Evolutionary conservation across 1,140 invertebrate genomes (phyloP).

Genomic region (Ditylenchus dipsaci): DNA sequence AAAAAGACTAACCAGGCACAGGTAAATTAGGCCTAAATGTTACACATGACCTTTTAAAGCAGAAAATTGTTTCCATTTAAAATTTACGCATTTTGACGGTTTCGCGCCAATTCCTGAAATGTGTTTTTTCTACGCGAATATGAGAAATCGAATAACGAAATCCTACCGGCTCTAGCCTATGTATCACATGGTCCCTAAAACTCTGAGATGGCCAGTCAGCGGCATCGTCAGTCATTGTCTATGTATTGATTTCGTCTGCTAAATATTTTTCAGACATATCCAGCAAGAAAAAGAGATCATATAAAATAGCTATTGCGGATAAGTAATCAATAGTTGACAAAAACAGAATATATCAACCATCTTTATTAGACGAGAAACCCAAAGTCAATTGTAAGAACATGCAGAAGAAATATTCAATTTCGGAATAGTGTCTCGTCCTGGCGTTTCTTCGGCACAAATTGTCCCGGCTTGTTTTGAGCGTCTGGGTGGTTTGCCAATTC

Average conservation of each 20-base stretch:
- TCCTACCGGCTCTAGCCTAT: conserved; percentile 49
- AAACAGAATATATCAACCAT: background rate
- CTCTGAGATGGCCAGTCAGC: conserved; percentile 55
- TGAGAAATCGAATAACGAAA: too few relatives aligned
- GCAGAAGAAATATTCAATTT: conserved; percentile 4
- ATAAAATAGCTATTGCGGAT: background rate
- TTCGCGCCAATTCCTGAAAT: conserved; percentile 46
- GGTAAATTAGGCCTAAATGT: too few relatives aligned
- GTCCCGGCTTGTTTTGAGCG: conserved; percentile 93
- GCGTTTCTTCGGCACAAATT: conserved; percentile 80
- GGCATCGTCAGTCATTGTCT: background rate
- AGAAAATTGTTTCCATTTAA: conserved; percentile 7
- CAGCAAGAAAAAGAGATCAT: too few relatives aligned
- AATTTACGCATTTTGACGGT: conserved; percentile 58
- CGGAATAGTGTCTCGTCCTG: conserved; percentile 73
- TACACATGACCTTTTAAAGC: too few relatives aligned
- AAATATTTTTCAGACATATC: too few relatives aligned
- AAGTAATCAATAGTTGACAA: background rate
- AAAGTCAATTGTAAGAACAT: background rate
- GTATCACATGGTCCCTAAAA: conserved; percentile 56
- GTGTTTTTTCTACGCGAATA: conserved; percentile 53
- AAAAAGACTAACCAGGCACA: background rate
- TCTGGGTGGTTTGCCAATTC: conserved; percentile 97
- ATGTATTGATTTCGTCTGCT: too few relatives aligned
- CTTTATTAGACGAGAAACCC: too few relatives aligned